Evolutionary conservation across 2,797 vertebrate species (phyloP), one percentile per base, ranked within the genome.

Genomic region (Aselliscus stoliczkanus): DNA sequence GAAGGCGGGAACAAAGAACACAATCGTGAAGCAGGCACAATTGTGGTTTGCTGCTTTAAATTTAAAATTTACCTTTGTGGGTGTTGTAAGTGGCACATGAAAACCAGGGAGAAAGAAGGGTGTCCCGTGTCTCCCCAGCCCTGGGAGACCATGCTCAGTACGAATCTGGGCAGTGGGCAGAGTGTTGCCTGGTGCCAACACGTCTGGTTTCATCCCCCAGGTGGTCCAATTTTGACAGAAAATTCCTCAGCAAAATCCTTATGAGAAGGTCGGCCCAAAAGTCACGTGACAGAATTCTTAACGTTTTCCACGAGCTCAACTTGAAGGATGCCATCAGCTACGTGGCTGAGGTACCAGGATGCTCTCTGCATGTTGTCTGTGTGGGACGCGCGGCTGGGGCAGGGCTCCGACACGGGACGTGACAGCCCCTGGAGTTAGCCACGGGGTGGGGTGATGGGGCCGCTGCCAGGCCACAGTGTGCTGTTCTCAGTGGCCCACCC

Each of bases 281-380:
- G 98, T 99, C 98, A 84, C 98, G 98, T 70, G 99, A 99, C 97
- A 97, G 98, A 83, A 98, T 99, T 96, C 99, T 99, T 96, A 99
- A 98, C 15, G 98, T 99, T 97, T 99, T 99, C 98, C 99, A 99
- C 64, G 98, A 99, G 95, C 99, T 99, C 96, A 99, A 99, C 98
- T 97, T 99, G 94, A 99, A 99, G 98, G 99, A 99, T 4, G 99
- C 99, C 7, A 98, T 99, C 96, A 99, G 98, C 97, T 99, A 99
- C 4, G 99, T 99, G 97, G 98, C 98, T 2, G 99, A 99, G 99
- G 99, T 97, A 76, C 12, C 2, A 2, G 29, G 72, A 56, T 29
- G 0, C 25, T 34, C 25, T 34, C 56, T 7, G 0, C 31, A 10
- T 64, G 56, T 18, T 31, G 20, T 23, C n/a, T 79, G 12, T 69